These are phyloP conservation scores for Halcyon chelicuti DNA, from an alignment of 2,797 vertebrate species.

Conservation along the genomic window DNA sequence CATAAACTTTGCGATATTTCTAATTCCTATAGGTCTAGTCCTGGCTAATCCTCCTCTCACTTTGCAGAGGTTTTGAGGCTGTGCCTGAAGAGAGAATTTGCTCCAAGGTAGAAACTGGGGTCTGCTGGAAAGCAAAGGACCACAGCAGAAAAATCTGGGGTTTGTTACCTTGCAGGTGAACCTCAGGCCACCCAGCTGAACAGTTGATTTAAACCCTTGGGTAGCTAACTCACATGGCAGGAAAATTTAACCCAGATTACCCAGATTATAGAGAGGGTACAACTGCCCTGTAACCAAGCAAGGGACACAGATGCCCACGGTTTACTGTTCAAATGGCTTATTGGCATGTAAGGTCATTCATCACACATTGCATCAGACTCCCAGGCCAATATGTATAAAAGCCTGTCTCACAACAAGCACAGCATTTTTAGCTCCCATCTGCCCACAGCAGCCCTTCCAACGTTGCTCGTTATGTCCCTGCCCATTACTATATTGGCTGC, in stretches of 20 bases:
- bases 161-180: neutral
- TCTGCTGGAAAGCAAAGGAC: neutral
- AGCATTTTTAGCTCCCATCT: constrained; percentile 12
- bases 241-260: neutral
- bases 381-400: neutral
- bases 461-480: neutral
- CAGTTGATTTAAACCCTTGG: neutral
- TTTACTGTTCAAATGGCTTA: neutral
- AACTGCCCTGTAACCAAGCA: neutral
- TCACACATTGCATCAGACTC: neutral
- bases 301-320: constrained; percentile 8
- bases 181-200: neutral
- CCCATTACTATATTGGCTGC: neutral
- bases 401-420: neutral
- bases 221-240: neutral
- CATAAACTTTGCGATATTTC: neutral
- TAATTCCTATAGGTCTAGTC: neutral
- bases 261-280: neutral
- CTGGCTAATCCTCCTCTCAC: neutral
- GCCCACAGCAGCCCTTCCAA: constrained; percentile 27
- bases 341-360: constrained; percentile 2
- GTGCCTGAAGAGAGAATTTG: neutral
- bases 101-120: neutral
- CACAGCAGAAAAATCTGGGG: neutral
- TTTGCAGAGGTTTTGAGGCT: neutral